These are phyloP conservation scores for Folsomia candida DNA, from an alignment of 2,888 invertebrate genomes.

Conservation along the genomic window DNA sequence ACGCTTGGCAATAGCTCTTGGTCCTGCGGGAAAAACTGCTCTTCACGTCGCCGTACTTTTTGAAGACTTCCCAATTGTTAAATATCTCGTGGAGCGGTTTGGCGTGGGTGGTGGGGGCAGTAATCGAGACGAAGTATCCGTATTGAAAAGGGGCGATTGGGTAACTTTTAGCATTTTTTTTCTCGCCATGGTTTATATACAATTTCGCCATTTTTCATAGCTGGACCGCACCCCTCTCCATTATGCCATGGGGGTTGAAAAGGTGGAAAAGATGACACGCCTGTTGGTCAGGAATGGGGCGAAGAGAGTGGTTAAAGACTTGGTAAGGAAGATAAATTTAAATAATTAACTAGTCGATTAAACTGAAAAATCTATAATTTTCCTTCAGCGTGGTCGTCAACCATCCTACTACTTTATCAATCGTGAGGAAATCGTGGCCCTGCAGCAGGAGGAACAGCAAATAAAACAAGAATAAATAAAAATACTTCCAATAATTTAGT, in stretches of 20 bases:
- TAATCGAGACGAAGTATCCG: neutral
- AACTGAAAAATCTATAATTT: neutral
- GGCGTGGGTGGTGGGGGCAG: too few relatives aligned
- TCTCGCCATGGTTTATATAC: too few relatives aligned
- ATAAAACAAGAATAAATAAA: too few relatives aligned
- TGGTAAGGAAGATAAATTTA: conserved; percentile 57
- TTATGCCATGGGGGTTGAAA: conserved; percentile 85
- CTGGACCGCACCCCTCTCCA: conserved; percentile 83
- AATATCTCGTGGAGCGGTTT: conserved; percentile 69
- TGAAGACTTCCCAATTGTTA: conserved; percentile 77
- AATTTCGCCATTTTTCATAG: conserved; percentile 60
- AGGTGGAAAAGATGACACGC: conserved; percentile 75
- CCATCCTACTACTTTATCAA: conserved; percentile 91
- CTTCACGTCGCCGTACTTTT: conserved; percentile 83
- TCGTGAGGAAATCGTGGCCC: conserved; percentile 77
- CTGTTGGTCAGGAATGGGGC: conserved; percentile 80
- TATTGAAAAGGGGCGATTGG: conserved; percentile 74
- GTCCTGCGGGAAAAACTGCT: conserved; percentile 68
- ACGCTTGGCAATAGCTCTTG: conserved; percentile 62
- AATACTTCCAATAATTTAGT: too few relatives aligned
- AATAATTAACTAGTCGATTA: conserved; percentile 4
- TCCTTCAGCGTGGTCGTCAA: conserved; percentile 70
- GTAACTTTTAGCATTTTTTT: conserved; percentile 60
- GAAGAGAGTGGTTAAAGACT: conserved; percentile 76
- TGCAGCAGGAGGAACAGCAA: conserved; percentile 59